Evolutionary conservation across 35 echinoderm and acorn worm genomes (phyloP), one percentile per base, ranked within the genome.

Genomic region (Apostichopus californicus): DNA sequence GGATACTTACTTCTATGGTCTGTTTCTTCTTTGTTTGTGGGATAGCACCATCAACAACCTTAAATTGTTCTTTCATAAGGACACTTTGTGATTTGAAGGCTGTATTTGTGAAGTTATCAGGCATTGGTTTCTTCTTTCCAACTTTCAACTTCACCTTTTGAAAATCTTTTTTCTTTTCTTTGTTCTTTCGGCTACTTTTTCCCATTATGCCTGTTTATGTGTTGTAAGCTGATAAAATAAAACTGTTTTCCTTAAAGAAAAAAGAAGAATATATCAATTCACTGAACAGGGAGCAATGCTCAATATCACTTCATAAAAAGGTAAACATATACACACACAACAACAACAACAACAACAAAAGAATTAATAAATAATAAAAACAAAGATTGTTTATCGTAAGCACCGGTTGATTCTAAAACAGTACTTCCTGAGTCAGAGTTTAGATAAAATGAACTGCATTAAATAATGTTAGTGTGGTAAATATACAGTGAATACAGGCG

Each of bases 141-240:
- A 94, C 91, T 71, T 99, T 99, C 28, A 99, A 78, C 70, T 99
- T 99, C 18, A 99, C 97, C 78, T 99, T 99, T 90, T 99, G 97
- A 57, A 99, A 99, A 21, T 99, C 97, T 52, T 93, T 96, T 89
- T 84, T 96, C 82, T 96, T 99, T 54, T 96, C 87, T 61, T 93
- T 96, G 5, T 96, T 96, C 68, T 99, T 99, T 22, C 95, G 92
- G 18, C 89, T 93, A 83, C 95, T 92, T 72, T 96, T 99, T 77
- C 80, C 97, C 97, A 99, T 99, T 21, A 79, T 79, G 20, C 52
- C 15, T 58, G 8, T 60, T 61, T 11, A 61, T 61, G 7, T 61
- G 12, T 61, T 9, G 58, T 61, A 8, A 9, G 58, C 58, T 9
- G 58, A 61, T 61, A 61, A 9, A 9, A 26, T 20, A 15, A 22